Percentiles rank a stretch among this genome's conserved stretches.
phyloP scores from a whole-genome alignment of 2,888 invertebrate species.

The Invenusta paracnida region DNA sequence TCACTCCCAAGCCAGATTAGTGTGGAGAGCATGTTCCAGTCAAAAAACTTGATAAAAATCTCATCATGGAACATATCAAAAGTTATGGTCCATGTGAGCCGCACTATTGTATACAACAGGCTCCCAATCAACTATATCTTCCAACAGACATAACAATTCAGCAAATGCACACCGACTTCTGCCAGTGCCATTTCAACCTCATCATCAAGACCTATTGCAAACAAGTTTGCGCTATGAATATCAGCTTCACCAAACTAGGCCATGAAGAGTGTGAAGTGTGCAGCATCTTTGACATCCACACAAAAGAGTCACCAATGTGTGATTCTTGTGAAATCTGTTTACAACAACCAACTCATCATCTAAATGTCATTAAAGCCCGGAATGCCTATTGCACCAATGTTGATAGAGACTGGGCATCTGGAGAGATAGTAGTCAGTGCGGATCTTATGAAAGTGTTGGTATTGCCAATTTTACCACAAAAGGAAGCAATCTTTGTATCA shows the following conservation, averaged over 20 bases:
- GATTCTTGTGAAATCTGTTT: background rate
- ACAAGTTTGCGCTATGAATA: background rate
- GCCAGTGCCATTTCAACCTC: background rate
- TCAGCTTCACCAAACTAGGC: background rate
- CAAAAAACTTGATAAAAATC: background rate
- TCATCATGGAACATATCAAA: background rate
- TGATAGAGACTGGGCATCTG: background rate
- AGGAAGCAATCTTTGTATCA: background rate
- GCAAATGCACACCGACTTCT: background rate
- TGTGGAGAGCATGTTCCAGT: background rate
- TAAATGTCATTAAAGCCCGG: background rate
- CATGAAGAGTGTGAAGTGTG: background rate
- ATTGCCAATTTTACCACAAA: background rate
- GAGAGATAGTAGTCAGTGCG: background rate
- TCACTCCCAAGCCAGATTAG: background rate
- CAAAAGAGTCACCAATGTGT: background rate
- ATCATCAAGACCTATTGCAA: background rate
- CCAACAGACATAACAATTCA: background rate
- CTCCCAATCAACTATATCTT: background rate
- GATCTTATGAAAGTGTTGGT: background rate
- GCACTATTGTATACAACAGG: background rate
- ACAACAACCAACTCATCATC: background rate
- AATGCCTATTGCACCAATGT: background rate
- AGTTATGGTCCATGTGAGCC: background rate
- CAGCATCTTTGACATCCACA: background rate